A percentile compares a stretch with the other conserved stretches of the same genome.
Conservation (phyloP, 2,797 vertebrate species). For the Discoglossus pictus region DNA sequence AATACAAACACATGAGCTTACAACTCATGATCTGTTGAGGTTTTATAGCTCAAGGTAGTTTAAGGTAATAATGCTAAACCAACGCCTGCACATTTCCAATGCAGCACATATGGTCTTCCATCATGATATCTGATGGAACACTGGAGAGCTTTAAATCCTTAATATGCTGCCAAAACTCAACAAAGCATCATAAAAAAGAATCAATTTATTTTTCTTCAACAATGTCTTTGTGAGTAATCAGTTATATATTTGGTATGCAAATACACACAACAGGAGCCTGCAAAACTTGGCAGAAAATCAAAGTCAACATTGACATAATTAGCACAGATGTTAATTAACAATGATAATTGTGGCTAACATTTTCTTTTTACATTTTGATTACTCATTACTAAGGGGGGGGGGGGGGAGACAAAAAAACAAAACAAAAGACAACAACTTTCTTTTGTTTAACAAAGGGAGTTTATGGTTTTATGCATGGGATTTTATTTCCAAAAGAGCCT, state of each 20-base stretch:
- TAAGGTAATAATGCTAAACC: too few relatives aligned
- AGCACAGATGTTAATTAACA: slow-evolving; percentile 50
- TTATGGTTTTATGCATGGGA: slow-evolving; percentile 14
- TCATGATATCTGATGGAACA: slow-evolving; percentile 19
- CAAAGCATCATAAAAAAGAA: slow-evolving; percentile 31
- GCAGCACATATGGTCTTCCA: slow-evolving; percentile 2
- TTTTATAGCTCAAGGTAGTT: too few relatives aligned
- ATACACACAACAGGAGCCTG: slow-evolving; percentile 22
- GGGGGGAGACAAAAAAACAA: too few relatives aligned
- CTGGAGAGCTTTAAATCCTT: slow-evolving; percentile 26
- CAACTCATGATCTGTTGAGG: too few relatives aligned
- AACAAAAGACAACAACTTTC: background rate
- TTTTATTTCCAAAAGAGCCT: too few relatives aligned
- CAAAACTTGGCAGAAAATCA: slow-evolving; percentile 33
- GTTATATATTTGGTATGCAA: slow-evolving; percentile 32
- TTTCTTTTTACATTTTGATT: slow-evolving; percentile 32
- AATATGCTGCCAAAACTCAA: slow-evolving; percentile 26
- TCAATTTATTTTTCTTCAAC: background rate
- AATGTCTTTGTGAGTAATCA: slow-evolving; percentile 13
- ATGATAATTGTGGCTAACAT: slow-evolving; percentile 23
- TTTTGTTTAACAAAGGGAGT: slow-evolving; percentile 9
- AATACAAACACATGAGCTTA: too few relatives aligned
- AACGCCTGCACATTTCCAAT: background rate
- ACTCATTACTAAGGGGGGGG: slow-evolving; percentile 29
- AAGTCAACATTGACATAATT: slow-evolving; percentile 45